Conservation (phyloP, 2,113 vertebrate genomes). For the Cairina moschata region DNA sequence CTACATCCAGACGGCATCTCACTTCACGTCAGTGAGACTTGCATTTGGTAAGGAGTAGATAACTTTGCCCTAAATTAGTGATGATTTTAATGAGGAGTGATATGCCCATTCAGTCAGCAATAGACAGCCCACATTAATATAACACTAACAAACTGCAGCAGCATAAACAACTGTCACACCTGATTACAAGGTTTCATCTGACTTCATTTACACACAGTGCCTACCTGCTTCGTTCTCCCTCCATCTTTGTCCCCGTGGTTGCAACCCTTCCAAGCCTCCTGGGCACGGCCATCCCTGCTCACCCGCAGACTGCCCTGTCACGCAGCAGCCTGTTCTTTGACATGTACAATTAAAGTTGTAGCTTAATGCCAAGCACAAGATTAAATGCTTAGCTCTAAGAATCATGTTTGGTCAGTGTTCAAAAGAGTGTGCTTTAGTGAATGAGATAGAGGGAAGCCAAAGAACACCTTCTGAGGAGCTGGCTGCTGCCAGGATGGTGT, state of each 20-base stretch:
- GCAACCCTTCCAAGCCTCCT: neutral
- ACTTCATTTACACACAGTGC: neutral
- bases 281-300: neutral
- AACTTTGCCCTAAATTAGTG: neutral
- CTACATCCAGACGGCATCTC: neutral
- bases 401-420: neutral
- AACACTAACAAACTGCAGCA: neutral
- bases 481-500: neutral
- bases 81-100: neutral
- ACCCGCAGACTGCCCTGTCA: neutral
- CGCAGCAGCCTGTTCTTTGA: neutral
- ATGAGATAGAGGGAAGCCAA: neutral
- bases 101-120: neutral
- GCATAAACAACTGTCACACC: neutral
- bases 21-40: neutral
- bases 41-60: neutral
- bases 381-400: constrained; percentile 14
- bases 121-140: neutral
- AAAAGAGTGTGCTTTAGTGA: constrained; percentile 7
- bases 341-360: neutral
- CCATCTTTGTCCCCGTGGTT: neutral
- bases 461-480: neutral
- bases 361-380: neutral
- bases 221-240: neutral
- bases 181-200: neutral